Conservation (phyloP, 2,113 vertebrate genomes). For the Rhinolophus ferrumequinum region DNA sequence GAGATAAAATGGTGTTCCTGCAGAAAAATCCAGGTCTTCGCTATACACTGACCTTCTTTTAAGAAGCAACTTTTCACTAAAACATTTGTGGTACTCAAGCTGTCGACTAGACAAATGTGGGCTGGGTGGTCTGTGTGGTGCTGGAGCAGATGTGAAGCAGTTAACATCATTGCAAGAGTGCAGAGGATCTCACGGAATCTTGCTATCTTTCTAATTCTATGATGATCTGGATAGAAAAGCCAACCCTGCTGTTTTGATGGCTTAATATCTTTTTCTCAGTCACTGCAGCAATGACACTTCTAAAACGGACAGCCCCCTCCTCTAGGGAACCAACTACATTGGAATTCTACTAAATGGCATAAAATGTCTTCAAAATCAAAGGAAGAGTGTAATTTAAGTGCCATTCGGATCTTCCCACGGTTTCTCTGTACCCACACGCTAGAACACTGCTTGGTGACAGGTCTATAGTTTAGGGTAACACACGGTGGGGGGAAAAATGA, state of each 20-base stretch:
- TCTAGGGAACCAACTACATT: conserved; percentile 79
- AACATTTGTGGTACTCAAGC: background rate
- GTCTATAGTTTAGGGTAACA: conserved; percentile 83
- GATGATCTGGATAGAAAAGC: conserved; percentile 72
- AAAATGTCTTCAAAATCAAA: conserved; percentile 86
- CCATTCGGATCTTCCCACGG: conserved; percentile 87
- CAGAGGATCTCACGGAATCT: background rate
- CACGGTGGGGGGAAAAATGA: conserved; percentile 68
- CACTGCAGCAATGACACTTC: conserved; percentile 71
- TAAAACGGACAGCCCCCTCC: conserved; percentile 78
- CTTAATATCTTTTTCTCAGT: conserved; percentile 78
- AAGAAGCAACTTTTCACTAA: background rate
- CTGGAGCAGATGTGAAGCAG: background rate
- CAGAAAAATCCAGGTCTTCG: background rate
- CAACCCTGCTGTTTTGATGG: conserved; percentile 76
- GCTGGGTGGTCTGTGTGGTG: accelerated
- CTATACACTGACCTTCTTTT: background rate
- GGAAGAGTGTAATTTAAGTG: conserved; percentile 89
- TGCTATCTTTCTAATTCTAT: conserved; percentile 72
- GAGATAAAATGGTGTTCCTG: background rate
- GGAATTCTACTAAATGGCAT: conserved; percentile 83
- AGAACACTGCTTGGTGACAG: conserved; percentile 84
- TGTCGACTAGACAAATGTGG: background rate
- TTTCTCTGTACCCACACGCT: conserved; percentile 83
- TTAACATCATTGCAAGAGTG: conserved; percentile 8